Evolutionary conservation across 2,888 invertebrate species (phyloP).

Genomic region (Dynastes tityus): DNA sequence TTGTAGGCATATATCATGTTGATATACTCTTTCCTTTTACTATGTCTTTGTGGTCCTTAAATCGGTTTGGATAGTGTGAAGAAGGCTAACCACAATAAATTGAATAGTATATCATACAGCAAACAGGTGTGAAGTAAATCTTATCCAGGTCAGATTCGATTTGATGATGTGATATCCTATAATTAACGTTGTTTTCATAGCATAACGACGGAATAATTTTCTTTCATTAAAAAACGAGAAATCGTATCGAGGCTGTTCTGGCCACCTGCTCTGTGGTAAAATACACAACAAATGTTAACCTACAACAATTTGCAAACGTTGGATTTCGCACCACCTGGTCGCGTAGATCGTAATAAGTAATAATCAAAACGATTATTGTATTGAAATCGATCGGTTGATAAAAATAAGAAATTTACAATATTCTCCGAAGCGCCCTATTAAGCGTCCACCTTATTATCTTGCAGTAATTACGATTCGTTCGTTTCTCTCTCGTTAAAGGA

Average conservation of each 20-base stretch:
- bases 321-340: slow-evolving; percentile 7
- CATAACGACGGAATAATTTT: no score
- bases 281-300: slow-evolving; percentile 4
- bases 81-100: no score
- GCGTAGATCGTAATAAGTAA: background rate
- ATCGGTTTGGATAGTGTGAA: no score
- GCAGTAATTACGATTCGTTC: slow-evolving; percentile 8
- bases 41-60: no score
- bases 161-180: no score
- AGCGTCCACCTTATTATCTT: background rate
- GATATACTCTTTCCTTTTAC: no score
- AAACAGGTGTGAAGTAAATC: no score
- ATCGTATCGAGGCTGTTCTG: background rate
- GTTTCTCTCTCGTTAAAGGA: background rate
- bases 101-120: no score
- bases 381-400: slow-evolving; percentile 1
- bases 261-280: background rate
- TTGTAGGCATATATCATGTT: no score
- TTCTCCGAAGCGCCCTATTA: background rate
- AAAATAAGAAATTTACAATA: slow-evolving; percentile 24
- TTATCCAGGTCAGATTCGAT: no score
- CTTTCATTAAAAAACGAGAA: no score
- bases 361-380: slow-evolving; percentile 12
- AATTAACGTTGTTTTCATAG: no score
- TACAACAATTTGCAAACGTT: slow-evolving; percentile 1